Evolutionary conservation across 2,888 invertebrate species (phyloP).

Genomic region (Phortica okadai): DNA sequence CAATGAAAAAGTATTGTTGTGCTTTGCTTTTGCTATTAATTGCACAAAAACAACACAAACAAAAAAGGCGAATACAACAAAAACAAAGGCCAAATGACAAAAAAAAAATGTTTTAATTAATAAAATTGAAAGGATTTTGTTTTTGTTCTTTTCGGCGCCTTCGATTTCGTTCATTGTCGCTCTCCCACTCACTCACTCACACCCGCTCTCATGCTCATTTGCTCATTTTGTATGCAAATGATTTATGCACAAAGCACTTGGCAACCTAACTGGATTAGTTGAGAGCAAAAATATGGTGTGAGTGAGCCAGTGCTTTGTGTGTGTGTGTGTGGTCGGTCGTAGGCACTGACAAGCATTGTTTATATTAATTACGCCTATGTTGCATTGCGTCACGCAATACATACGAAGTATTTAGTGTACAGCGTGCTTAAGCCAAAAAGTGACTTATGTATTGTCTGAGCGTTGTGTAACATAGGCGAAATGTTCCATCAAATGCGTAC

Average conservation of each 20-base stretch:
- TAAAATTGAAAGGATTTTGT: slow-evolving; percentile 73
- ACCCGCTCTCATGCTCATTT: slow-evolving; percentile 48
- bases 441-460: slow-evolving; percentile 18
- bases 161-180: slow-evolving; percentile 62
- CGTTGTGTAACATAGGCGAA: background rate
- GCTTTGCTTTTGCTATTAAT: slow-evolving; percentile 72
- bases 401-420: too few relatives aligned
- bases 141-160: slow-evolving; percentile 51
- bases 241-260: slow-evolving; percentile 70
- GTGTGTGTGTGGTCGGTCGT: background rate
- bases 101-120: slow-evolving; percentile 72
- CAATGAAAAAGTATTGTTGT: slow-evolving; percentile 67
- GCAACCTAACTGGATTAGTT: slow-evolving; percentile 68
- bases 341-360: background rate
- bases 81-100: slow-evolving; percentile 18
- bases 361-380: slow-evolving; percentile 43
- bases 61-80: slow-evolving; percentile 44
- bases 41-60: slow-evolving; percentile 58
- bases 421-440: too few relatives aligned
- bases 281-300: slow-evolving; percentile 30
- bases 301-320: background rate
- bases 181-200: slow-evolving; percentile 57
- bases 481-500: too few relatives aligned
- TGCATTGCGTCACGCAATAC: slow-evolving; percentile 23
- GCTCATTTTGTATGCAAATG: slow-evolving; percentile 75